A percentile compares a stretch with the other conserved stretches of the same genome.
phyloP scores from a whole-genome alignment of 2,888 invertebrate genomes.

The Griposia aprilina region DNA sequence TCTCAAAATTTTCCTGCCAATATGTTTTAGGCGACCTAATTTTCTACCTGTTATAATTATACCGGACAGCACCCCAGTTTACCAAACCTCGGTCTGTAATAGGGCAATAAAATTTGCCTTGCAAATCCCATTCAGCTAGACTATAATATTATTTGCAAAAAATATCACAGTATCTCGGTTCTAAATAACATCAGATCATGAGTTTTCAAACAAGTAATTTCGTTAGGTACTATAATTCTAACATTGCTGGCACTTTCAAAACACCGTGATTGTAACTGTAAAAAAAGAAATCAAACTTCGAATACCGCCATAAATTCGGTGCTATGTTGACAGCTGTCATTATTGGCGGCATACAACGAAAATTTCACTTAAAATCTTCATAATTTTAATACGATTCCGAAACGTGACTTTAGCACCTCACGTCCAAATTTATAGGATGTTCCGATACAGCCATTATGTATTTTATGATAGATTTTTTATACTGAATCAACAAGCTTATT shows the following conservation, averaged over 20 bases:
- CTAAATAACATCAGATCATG: background rate
- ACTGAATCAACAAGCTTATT: slow-evolving; percentile 18
- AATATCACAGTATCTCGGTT: background rate
- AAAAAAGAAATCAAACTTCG: slow-evolving; percentile 55
- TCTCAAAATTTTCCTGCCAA: too few relatives aligned
- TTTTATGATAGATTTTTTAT: slow-evolving; percentile 34
- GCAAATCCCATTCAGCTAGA: background rate
- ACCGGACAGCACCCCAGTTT: background rate
- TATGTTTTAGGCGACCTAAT: too few relatives aligned
- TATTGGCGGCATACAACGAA: slow-evolving; percentile 65
- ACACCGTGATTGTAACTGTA: slow-evolving; percentile 41
- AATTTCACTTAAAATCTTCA: slow-evolving; percentile 78
- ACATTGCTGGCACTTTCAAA: slow-evolving; percentile 17
- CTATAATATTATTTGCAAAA: background rate
- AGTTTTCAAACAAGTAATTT: background rate
- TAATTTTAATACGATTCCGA: slow-evolving; percentile 87
- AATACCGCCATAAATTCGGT: slow-evolving; percentile 71
- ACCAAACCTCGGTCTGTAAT: background rate
- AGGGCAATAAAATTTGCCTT: background rate
- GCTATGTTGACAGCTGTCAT: slow-evolving; percentile 74
- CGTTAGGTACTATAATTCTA: slow-evolving; percentile 30
- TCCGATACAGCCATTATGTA: slow-evolving; percentile 55
- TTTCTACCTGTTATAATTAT: too few relatives aligned
- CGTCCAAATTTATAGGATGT: slow-evolving; percentile 70
- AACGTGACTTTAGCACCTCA: slow-evolving; percentile 87